Evolutionary conservation across 2,113 vertebrate species (phyloP), one percentile per base, ranked within the genome.

Genomic region (Ophthalmolycus amberensis): DNA sequence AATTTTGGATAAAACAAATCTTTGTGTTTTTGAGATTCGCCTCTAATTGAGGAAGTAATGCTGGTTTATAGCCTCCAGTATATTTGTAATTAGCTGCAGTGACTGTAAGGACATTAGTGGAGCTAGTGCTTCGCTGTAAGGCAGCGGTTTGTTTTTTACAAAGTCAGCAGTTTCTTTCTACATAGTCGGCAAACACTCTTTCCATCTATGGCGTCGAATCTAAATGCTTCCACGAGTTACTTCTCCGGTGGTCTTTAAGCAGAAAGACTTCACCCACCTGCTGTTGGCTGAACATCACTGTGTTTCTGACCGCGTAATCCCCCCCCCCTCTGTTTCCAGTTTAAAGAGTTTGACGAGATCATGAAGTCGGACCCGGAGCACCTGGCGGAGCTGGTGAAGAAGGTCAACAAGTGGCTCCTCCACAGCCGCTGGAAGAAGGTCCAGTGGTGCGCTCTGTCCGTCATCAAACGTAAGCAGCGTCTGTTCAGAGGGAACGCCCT

Each of bases 341-440:
- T 99, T 93, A 96, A 97, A 82, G 98, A 99, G 92, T 99, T 99
- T 68, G 98, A 99, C 92, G 97, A 98, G 93, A 99, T 99, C 87
- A 99, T 99, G 98, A 99, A 98, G 93, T 99, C 98, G 22, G 98
- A 99, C 90, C 98, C 98, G 0, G 98, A 99, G 67, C 97, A 99
- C 90, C 95, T 99, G 85, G 98, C 97, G 0, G 96, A 98, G 89
- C 93, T 99, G 87, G 96, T 99, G 79, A 96, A 96, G 85, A 95
- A 95, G 81, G 98, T 99, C 88, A 98, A 99, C 94, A 96, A 95
- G 83, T 99, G 98, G 98, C 96, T 99, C 9, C 95, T 99, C 91
- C 97, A 97, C 95, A 99, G 97, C 92, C 98, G 98, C 63, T 99
- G 98, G 98, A 99, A 98, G 94, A 99, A 99, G 91, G 96, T 97